A percentile compares a stretch with the other conserved stretches of the same genome.
These are phyloP conservation scores for Centruroides vittatus DNA, from an alignment of 1,140 invertebrate genomes.

Conservation along the genomic window DNA sequence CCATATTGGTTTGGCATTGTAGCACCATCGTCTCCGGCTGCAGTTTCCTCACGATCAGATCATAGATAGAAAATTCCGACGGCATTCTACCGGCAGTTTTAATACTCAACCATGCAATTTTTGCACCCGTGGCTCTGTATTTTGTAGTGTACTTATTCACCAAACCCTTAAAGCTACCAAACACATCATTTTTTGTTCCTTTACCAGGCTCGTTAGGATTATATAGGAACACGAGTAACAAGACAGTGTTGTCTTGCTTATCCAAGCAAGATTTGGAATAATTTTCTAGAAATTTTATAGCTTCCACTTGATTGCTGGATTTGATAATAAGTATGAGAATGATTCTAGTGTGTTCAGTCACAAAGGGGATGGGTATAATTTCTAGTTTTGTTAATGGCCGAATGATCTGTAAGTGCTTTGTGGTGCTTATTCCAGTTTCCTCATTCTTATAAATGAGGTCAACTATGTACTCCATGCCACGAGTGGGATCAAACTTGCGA, in stretches of 20 bases:
- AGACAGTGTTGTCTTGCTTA: conserved; percentile 55
- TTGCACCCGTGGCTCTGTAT: conserved; percentile 48
- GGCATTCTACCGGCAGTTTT: conserved; percentile 21
- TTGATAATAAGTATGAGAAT: conserved; percentile 53
- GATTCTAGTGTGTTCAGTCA: conserved; percentile 71
- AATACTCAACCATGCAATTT: conserved; percentile 50
- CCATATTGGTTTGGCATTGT: conserved; percentile 45
- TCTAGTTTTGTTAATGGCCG: conserved; percentile 70
- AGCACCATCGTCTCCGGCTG: conserved; percentile 50
- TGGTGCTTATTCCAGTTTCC: conserved; percentile 23
- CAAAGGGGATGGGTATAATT: conserved; percentile 72
- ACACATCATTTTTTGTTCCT: conserved; percentile 29
- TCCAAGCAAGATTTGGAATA: conserved; percentile 57
- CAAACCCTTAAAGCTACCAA: conserved; percentile 44
- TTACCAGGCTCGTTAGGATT: conserved; percentile 13
- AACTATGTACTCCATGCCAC: conserved; percentile 75
- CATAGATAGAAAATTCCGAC: conserved; percentile 47
- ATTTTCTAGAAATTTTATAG: conserved; percentile 47
- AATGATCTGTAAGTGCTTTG: conserved; percentile 44
- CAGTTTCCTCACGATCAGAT: conserved; percentile 54
- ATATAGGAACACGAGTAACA: conserved; percentile 43
- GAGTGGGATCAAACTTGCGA: conserved; percentile 63
- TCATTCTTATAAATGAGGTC: conserved; percentile 46
- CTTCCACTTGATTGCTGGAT: conserved; percentile 34
- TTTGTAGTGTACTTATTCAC: conserved; percentile 45